phyloP scores from a whole-genome alignment of 2,797 vertebrate genomes.

The Eulemur albifrons region DNA sequence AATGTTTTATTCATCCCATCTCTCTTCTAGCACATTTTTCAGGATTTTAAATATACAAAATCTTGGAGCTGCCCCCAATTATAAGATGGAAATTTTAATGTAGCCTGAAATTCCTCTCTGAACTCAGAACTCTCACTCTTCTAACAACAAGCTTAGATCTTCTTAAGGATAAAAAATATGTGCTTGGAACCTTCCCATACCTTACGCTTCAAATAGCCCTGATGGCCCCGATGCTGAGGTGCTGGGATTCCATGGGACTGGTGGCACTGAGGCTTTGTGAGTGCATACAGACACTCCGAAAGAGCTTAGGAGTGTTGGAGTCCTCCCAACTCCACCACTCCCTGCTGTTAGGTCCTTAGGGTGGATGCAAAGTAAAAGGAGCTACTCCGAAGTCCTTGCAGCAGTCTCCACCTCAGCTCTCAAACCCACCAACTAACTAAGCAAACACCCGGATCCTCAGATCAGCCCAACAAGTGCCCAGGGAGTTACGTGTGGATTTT shows the following conservation, averaged over 20 bases:
- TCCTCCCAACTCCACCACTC: background rate
- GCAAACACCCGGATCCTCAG: background rate
- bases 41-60: background rate
- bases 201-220: background rate
- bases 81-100: background rate
- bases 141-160: background rate
- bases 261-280: background rate
- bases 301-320: background rate
- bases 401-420: background rate
- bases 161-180: background rate
- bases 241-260: background rate
- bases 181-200: background rate
- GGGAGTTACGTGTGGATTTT: background rate
- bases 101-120: constrained; percentile 4
- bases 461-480: background rate
- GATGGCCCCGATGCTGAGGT: rapidly evolving
- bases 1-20: constrained; percentile 20
- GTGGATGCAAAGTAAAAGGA: background rate
- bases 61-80: background rate
- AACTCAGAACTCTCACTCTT: background rate
- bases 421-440: background rate
- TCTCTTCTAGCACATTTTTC: constrained; percentile 23
- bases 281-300: background rate
- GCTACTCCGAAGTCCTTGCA: background rate
- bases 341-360: background rate